A percentile compares a stretch with the other conserved stretches of the same genome.
Evolutionary conservation across 2,888 invertebrate genomes (phyloP).

Genomic region (Drosophila cyrtoloma): DNA sequence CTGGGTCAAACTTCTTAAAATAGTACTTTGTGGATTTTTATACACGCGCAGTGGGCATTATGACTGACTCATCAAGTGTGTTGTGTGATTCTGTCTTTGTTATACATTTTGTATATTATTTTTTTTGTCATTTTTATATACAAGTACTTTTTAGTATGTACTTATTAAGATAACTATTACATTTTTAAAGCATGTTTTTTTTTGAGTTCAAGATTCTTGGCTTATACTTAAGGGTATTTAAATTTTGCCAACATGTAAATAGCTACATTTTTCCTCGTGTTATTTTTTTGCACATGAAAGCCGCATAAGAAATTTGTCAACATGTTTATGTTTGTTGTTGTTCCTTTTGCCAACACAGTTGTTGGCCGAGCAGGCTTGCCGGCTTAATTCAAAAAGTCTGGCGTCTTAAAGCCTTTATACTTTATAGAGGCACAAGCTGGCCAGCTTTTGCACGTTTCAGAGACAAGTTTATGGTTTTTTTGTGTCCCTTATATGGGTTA

Average conservation of each 20-base stretch:
- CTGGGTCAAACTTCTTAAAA: conserved; percentile 27
- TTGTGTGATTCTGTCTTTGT: neutral
- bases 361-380: conserved; percentile 38
- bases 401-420: conserved; percentile 37
- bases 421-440: conserved; percentile 13
- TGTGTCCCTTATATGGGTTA: conserved; percentile 63
- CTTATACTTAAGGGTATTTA: conserved; percentile 11
- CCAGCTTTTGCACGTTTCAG: conserved; percentile 31
- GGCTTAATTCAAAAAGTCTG: conserved; percentile 53
- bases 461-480: conserved; percentile 35
- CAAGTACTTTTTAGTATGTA: neutral
- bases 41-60: neutral
- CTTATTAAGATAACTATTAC: neutral
- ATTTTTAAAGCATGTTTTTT: neutral
- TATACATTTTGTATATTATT: neutral
- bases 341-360: conserved; percentile 22
- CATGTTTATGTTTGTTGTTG: conserved; percentile 61
- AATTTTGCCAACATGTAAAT: neutral
- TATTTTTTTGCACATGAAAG: conserved; percentile 30
- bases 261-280: neutral
- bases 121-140: neutral
- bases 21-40: conserved; percentile 13
- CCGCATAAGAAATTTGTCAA: conserved; percentile 61
- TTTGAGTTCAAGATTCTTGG: neutral
- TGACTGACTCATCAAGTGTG: neutral